A percentile compares a stretch with the other conserved stretches of the same genome.
phyloP scores from a whole-genome alignment of 2,888 invertebrate genomes.

The Andrena trimmerana region DNA sequence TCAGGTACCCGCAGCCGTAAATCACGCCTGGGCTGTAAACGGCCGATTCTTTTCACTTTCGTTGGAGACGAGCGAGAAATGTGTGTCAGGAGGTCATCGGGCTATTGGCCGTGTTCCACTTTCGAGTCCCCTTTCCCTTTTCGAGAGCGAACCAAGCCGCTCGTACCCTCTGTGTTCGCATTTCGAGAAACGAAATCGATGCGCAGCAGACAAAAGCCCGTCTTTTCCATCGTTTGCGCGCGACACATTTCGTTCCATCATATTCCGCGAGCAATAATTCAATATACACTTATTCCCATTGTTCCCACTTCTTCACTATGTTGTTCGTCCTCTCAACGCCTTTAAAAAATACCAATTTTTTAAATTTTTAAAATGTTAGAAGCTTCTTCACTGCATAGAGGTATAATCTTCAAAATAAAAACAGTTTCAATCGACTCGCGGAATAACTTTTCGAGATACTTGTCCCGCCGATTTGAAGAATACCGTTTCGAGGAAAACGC shows the following conservation, averaged over 20 bases:
- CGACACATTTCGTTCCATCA: background rate
- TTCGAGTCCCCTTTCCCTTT: conserved; percentile 80
- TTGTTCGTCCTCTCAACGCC: too few relatives aligned
- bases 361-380: too few relatives aligned
- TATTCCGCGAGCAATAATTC: background rate
- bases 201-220: background rate
- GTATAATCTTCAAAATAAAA: too few relatives aligned
- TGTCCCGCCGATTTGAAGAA: too few relatives aligned
- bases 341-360: too few relatives aligned
- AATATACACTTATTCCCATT: too few relatives aligned
- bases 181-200: conserved; percentile 19
- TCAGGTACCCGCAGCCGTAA: conserved; percentile 67
- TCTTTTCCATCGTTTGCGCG: conserved; percentile 18
- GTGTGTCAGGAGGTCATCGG: conserved; percentile 83
- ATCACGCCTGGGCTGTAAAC: conserved; percentile 68
- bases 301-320: too few relatives aligned
- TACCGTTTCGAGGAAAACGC: too few relatives aligned
- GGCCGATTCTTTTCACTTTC: conserved; percentile 83
- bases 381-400: too few relatives aligned
- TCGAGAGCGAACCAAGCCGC: conserved; percentile 63
- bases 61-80: conserved; percentile 81
- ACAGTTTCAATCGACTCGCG: too few relatives aligned
- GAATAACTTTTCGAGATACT: too few relatives aligned
- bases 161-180: conserved; percentile 18
- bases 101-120: conserved; percentile 84